Evolutionary conservation across 2,797 vertebrate species (phyloP), one percentile per base, ranked within the genome.

Genomic region (Tamandua tetradactyla): DNA sequence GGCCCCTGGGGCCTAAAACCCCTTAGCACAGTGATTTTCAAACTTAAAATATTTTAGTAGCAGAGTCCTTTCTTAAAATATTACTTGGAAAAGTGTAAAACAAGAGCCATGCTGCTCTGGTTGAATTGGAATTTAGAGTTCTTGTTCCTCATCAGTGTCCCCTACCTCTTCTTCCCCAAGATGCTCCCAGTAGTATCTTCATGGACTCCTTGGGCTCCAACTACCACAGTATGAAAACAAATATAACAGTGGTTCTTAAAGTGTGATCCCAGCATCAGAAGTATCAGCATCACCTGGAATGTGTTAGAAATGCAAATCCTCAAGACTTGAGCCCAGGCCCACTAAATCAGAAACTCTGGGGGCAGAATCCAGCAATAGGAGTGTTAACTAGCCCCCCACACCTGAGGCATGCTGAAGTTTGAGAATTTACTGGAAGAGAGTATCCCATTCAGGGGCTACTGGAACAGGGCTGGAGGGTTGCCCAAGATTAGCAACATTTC

Each of bases 21-120:
- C 71, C 71, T 92, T 88, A 91, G 71, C 89, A 76, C 32, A 42
- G 61, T 52, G 20, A 94, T 92, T 92, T 87, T 80, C 57, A 92
- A 55, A 47, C 44, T 87, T 92, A 87, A 93, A 93, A 95, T 13
- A 64, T 64, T 49, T 93, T 93, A 89, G 42, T 83, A 93, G 62
- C 32, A 87, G 59, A 92, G 47, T 15, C 18, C 68, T 87, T 79
- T 68, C 49, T 87, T 86, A n/a, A 84, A 62, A 49, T 72, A 86
- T 86, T 86, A 66, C 18, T 92, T 78, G 42, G 71, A 91, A 32
- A 92, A 78, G 90, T 93, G 66, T 61, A 78, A 95, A 91, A 91
- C 64, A 89, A 91, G 44, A 89, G 13, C 30, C 32, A 35, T 49
- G 61, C 55, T 87, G 1, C 35, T 95, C 25, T 86, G 59, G 37